Percentiles rank a stretch among this genome's conserved stretches.
These are phyloP conservation scores for Dolichomitus sp. DNA, from an alignment of 2,888 invertebrate species.

Conservation along the genomic window DNA sequence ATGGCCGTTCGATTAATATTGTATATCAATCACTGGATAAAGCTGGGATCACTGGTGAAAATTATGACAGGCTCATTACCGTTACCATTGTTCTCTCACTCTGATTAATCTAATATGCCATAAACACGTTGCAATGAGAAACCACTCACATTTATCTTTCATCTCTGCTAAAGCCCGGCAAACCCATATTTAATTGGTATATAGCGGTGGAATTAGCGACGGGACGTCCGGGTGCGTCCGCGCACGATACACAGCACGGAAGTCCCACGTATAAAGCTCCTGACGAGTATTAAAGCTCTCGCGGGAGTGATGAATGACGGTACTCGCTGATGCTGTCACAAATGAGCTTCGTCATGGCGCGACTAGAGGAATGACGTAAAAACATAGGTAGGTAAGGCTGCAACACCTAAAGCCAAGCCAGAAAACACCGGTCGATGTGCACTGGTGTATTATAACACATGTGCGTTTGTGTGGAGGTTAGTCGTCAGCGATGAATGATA, in stretches of 20 bases:
- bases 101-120: not conserved
- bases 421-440: constrained; percentile 23
- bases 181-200: constrained; percentile 32
- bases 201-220: constrained; percentile 12
- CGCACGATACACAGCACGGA: not conserved
- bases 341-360: constrained; percentile 10
- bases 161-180: not conserved
- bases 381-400: not conserved
- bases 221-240: constrained; percentile 13
- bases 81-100: not conserved
- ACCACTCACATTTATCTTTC: constrained; percentile 9
- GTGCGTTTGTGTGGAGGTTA: not conserved
- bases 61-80: not conserved
- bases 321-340: constrained; percentile 4
- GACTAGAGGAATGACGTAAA: not conserved
- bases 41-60: not conserved
- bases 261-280: not conserved
- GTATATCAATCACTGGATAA: not conserved
- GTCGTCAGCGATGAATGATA: not conserved
- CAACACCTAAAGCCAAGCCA: not conserved
- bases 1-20: not conserved
- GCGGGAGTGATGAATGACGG: constrained; percentile 23
- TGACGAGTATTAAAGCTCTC: constrained; percentile 30
- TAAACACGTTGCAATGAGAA: not conserved
- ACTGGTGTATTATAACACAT: not conserved